These are phyloP conservation scores for Chesias legatella DNA, from an alignment of 2,888 invertebrate species.

Conservation along the genomic window DNA sequence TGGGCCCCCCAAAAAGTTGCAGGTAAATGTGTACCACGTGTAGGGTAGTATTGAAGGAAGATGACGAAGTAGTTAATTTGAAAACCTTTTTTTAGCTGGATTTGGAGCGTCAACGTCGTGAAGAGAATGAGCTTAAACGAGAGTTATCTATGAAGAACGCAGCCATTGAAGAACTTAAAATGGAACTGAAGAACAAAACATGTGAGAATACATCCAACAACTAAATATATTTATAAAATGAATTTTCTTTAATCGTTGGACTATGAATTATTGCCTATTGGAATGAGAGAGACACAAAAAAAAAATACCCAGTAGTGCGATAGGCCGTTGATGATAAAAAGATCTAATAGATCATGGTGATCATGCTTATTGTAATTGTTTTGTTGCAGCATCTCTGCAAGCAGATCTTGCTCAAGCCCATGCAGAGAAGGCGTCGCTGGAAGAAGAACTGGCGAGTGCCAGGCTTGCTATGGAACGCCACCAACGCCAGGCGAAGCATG, in stretches of 20 bases:
- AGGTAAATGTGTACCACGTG: too few relatives aligned
- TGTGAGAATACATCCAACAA: slow-evolving; percentile 59
- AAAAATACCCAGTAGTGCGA: too few relatives aligned
- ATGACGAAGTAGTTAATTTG: too few relatives aligned
- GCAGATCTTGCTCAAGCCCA: slow-evolving; percentile 88
- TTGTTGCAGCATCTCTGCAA: slow-evolving; percentile 83
- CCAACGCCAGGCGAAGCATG: slow-evolving; percentile 88
- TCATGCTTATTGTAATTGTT: too few relatives aligned
- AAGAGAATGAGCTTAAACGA: slow-evolving; percentile 87
- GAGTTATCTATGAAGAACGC: slow-evolving; percentile 87
- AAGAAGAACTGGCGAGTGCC: slow-evolving; percentile 88
- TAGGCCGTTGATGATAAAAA: too few relatives aligned
- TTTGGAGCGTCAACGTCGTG: slow-evolving; percentile 88
- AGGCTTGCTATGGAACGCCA: slow-evolving; percentile 85
- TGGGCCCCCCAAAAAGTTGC: too few relatives aligned
- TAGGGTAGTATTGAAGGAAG: too few relatives aligned
- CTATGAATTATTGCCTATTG: too few relatives aligned
- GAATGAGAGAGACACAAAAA: too few relatives aligned
- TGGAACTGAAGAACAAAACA: slow-evolving; percentile 88
- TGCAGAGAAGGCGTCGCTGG: slow-evolving; percentile 88
- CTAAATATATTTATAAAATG: too few relatives aligned
- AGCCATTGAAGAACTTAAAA: slow-evolving; percentile 88
- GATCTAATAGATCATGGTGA: too few relatives aligned
- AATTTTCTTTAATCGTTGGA: too few relatives aligned
- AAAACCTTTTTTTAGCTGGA: slow-evolving; percentile 74